These are phyloP conservation scores for Palythoa grandis DNA, from an alignment of 92 coral and sea anemone genomes.

Conservation along the genomic window DNA sequence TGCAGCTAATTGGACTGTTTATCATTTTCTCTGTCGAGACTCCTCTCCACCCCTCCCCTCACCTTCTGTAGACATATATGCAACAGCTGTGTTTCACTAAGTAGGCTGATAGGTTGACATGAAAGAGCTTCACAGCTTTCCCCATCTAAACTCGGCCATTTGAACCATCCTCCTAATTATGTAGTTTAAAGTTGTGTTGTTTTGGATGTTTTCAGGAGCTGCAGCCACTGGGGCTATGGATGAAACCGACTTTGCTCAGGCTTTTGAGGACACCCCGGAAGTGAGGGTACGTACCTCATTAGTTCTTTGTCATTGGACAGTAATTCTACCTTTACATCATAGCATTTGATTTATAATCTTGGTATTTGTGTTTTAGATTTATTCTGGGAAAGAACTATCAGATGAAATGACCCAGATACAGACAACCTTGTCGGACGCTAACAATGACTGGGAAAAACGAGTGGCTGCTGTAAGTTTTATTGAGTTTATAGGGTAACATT, in stretches of 20 bases:
- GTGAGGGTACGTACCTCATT: conserved; percentile 67
- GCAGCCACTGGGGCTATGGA: conserved; percentile 96
- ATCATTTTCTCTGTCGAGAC: too few relatives aligned
- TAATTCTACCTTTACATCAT: neutral
- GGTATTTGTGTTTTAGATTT: conserved; percentile 63
- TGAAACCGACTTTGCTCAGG: conserved; percentile 89
- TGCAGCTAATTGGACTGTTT: too few relatives aligned
- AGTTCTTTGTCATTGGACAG: neutral
- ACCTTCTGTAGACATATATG: too few relatives aligned
- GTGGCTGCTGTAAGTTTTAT: conserved; percentile 81
- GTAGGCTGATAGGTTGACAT: too few relatives aligned
- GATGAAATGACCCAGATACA: conserved; percentile 91
- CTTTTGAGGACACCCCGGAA: conserved; percentile 86
- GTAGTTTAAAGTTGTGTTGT: too few relatives aligned
- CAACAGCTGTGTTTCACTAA: too few relatives aligned
- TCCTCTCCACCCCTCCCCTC: too few relatives aligned
- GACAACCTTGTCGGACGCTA: conserved; percentile 78
- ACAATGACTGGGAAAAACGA: conserved; percentile 86
- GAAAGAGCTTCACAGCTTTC: too few relatives aligned
- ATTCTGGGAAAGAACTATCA: conserved; percentile 73
- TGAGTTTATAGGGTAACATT: neutral
- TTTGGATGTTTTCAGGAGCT: conserved; percentile 44
- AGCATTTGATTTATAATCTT: too few relatives aligned
- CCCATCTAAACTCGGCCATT: neutral
- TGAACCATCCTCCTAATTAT: neutral